A percentile compares a stretch with the other conserved stretches of the same genome.
These are phyloP conservation scores for Galerucella nymphaeae DNA, from an alignment of 2,888 invertebrate species.

Conservation along the genomic window DNA sequence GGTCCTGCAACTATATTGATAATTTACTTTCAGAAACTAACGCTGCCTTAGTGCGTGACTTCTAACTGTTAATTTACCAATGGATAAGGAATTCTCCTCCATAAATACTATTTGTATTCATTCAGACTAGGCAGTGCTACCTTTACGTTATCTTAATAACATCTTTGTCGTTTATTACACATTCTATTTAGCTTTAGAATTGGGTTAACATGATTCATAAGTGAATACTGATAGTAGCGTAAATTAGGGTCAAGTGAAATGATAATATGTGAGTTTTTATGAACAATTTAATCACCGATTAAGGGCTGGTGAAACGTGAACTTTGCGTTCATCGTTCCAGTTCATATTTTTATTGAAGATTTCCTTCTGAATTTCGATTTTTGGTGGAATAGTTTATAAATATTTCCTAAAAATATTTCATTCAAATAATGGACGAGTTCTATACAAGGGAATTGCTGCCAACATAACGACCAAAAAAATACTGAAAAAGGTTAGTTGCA, in stretches of 20 bases:
- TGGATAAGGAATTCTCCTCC: slow-evolving; percentile 46
- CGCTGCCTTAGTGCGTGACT: slow-evolving; percentile 49
- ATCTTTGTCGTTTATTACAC: slow-evolving; percentile 42
- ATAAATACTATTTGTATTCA: slow-evolving; percentile 17
- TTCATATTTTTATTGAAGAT: too few relatives aligned
- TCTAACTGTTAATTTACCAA: slow-evolving; percentile 47
- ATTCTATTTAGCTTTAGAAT: slow-evolving; percentile 13
- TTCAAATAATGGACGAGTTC: too few relatives aligned
- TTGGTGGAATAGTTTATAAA: too few relatives aligned
- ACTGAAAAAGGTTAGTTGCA: too few relatives aligned
- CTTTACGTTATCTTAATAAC: slow-evolving; percentile 53
- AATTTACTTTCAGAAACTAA: slow-evolving; percentile 36
- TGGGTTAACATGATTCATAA: slow-evolving; percentile 12
- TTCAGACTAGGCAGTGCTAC: slow-evolving; percentile 51
- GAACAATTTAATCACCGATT: too few relatives aligned
- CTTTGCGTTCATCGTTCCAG: too few relatives aligned
- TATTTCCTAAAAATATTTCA: too few relatives aligned
- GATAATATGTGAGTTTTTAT: too few relatives aligned
- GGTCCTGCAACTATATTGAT: slow-evolving; percentile 8
- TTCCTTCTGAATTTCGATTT: too few relatives aligned
- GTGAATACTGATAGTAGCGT: neutral
- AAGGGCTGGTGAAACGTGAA: too few relatives aligned
- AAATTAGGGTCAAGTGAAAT: neutral
- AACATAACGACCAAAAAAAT: too few relatives aligned
- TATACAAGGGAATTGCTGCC: too few relatives aligned